Conservation (phyloP, 2,113 vertebrate genomes). For the Climacteris rufus region DNA sequence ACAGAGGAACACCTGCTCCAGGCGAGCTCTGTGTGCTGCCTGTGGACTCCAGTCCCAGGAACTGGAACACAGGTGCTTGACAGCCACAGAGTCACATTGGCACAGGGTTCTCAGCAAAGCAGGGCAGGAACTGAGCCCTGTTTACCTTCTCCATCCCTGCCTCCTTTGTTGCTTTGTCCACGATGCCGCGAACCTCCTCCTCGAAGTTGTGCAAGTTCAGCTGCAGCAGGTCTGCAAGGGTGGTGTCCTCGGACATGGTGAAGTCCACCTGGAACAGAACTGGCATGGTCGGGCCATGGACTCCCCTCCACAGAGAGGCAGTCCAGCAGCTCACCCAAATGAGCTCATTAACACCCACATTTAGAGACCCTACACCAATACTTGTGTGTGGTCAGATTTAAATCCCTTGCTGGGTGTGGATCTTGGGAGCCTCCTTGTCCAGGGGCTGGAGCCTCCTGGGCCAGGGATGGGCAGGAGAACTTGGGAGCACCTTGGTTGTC, state of each 20-base stretch:
- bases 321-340: not conserved
- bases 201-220: conserved; percentile 73
- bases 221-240: conserved; percentile 67
- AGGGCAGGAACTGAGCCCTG: fast-evolving
- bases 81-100: not conserved
- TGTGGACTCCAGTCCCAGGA: not conserved
- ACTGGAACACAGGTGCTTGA: fast-evolving
- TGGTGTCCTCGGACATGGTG: conserved; percentile 73
- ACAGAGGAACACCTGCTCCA: fast-evolving
- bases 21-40: fast-evolving
- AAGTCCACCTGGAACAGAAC: conserved; percentile 74
- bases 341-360: fast-evolving
- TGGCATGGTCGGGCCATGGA: fast-evolving
- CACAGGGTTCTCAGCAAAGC: not conserved
- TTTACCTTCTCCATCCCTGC: conserved; percentile 77
- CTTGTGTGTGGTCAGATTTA: not conserved
- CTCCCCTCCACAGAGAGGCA: fast-evolving
- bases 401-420: not conserved
- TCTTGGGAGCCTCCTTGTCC: not conserved
- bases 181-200: conserved; percentile 73
- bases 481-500: conserved; percentile 66
- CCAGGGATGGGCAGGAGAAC: not conserved
- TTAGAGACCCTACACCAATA: not conserved
- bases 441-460: not conserved
- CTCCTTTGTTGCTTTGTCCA: conserved; percentile 77